Evolutionary conservation across 2,888 invertebrate species (phyloP).

Genomic region (Tetramorium bicarinatum): DNA sequence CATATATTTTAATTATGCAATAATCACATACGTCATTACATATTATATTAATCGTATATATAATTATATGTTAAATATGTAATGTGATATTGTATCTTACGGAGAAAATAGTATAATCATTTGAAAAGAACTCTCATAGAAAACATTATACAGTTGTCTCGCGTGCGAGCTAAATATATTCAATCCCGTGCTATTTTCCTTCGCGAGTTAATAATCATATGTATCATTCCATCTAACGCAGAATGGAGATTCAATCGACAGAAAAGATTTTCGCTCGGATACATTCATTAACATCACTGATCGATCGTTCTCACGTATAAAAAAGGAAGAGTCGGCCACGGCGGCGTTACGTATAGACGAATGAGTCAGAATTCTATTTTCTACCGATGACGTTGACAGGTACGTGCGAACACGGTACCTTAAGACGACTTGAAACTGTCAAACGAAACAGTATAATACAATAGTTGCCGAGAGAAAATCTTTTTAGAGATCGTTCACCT

Average conservation of each 20-base stretch:
- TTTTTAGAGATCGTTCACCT: conserved; percentile 84
- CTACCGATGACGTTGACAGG: conserved; percentile 23
- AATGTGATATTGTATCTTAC: not conserved
- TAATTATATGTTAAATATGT: not conserved
- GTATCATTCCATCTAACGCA: conserved; percentile 6
- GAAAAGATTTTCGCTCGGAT: conserved; percentile 12
- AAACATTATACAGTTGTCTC: not conserved
- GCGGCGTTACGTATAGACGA: conserved; percentile 28
- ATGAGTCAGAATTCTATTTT: conserved; percentile 50
- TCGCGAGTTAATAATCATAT: conserved; percentile 20
- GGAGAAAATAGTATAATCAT: not conserved
- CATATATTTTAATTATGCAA: not conserved
- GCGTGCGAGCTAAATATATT: conserved; percentile 30
- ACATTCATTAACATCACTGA: conserved; percentile 28
- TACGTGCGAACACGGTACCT: conserved; percentile 4
- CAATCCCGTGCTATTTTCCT: conserved; percentile 20
- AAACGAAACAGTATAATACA: conserved; percentile 68
- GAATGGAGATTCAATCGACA: conserved; percentile 1
- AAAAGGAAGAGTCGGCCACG: conserved; percentile 38
- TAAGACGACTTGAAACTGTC: conserved; percentile 9
- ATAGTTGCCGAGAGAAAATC: conserved; percentile 84
- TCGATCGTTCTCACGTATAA: conserved; percentile 44
- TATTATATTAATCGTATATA: not conserved
- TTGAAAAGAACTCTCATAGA: not conserved
- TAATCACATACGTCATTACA: not conserved